A percentile compares a stretch with the other conserved stretches of the same genome.
Evolutionary conservation across 2,888 invertebrate species (phyloP).

Genomic region (Drosophila infuscata): DNA sequence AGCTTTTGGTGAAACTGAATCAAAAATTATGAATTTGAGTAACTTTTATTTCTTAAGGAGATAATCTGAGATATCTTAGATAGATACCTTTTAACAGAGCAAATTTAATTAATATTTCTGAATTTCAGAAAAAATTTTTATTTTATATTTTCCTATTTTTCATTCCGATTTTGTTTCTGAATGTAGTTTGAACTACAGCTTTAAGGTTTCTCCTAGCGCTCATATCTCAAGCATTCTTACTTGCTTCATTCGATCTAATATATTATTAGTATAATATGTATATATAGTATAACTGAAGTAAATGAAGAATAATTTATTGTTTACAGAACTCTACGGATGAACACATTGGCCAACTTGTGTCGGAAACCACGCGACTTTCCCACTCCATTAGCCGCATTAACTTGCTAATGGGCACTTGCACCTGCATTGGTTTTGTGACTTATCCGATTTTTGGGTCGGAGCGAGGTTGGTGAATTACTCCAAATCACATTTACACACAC

Average conservation of each 20-base stretch:
- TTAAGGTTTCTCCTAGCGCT: too few relatives aligned
- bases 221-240: not conserved
- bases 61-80: too few relatives aligned
- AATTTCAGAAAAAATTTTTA: too few relatives aligned
- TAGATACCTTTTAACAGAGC: too few relatives aligned
- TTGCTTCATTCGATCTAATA: not conserved
- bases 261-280: not conserved
- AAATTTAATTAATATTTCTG: too few relatives aligned
- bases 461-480: constrained; percentile 53
- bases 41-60: too few relatives aligned
- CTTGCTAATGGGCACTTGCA: constrained; percentile 72
- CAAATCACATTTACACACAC: not conserved
- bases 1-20: constrained; percentile 54
- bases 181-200: too few relatives aligned
- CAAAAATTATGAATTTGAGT: not conserved
- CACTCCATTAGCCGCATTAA: constrained; percentile 68
- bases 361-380: constrained; percentile 58
- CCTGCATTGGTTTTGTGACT: constrained; percentile 70
- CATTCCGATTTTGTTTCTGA: not conserved
- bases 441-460: constrained; percentile 75
- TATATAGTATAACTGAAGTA: not conserved
- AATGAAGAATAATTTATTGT: not conserved
- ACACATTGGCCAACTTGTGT: constrained; percentile 49
- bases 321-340: constrained; percentile 54
- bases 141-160: not conserved